Conservation (phyloP, 1,140 invertebrate species). For the Notospermus geniculatus region DNA sequence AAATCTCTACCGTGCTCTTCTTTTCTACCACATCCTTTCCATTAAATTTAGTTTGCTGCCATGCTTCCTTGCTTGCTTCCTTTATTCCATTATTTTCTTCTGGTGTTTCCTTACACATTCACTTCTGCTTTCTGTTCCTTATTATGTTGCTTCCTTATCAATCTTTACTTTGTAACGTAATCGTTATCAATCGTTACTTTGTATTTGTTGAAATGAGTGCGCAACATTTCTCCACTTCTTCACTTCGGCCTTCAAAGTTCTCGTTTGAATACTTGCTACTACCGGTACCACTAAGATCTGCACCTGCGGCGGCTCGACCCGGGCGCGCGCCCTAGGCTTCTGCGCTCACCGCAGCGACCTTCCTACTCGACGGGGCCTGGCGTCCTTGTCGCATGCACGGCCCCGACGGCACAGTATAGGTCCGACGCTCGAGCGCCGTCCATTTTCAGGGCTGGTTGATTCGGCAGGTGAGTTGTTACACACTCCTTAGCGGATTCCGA, state of each 20-base stretch:
- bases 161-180: conserved; percentile 71
- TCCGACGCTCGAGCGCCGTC: conserved; percentile 78
- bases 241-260: conserved; percentile 78
- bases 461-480: conserved; percentile 88
- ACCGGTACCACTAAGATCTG: conserved; percentile 86
- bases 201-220: no score
- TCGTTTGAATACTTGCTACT: conserved; percentile 84
- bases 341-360: no score
- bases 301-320: conserved; percentile 75
- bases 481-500: conserved; percentile 85
- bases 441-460: conserved; percentile 88
- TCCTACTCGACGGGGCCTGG: conserved; percentile 67
- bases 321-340: no score
- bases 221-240: conserved; percentile 84
- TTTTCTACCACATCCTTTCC: no score
- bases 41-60: no score
- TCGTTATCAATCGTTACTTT: conserved; percentile 85
- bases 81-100: no score
- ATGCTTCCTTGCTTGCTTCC: no score
- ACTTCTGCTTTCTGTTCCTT: no score
- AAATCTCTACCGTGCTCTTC: no score
- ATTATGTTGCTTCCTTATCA: conserved; percentile 51
- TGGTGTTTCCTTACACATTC: no score
- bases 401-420: conserved; percentile 67
- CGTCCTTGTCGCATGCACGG: conserved; percentile 39